These are phyloP conservation scores for Listronotus oregonensis DNA, from an alignment of 1,140 invertebrate species.

Conservation along the genomic window DNA sequence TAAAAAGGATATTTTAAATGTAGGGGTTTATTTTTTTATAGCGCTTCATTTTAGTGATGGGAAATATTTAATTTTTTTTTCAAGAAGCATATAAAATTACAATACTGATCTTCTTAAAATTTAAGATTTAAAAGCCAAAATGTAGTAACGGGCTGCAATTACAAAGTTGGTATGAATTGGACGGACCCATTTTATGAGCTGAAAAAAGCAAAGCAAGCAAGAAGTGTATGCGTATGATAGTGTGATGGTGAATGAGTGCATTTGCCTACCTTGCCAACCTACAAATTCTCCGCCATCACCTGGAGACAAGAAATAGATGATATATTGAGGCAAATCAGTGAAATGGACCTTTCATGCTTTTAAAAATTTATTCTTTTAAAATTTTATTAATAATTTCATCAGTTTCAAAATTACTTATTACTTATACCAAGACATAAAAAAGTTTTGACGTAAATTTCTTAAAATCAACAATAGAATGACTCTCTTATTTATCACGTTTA, in stretches of 20 bases:
- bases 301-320: conserved; percentile 63
- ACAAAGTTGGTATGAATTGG: neutral
- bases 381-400: conserved; percentile 24
- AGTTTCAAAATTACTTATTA: conserved; percentile 29
- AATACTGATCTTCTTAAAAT: too few relatives aligned
- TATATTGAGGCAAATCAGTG: conserved; percentile 56
- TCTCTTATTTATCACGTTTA: too few relatives aligned
- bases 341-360: conserved; percentile 54
- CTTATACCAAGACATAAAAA: too few relatives aligned
- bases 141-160: too few relatives aligned
- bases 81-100: too few relatives aligned
- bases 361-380: conserved; percentile 45
- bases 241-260: conserved; percentile 57
- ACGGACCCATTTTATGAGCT: conserved; percentile 20
- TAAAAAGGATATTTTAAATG: too few relatives aligned
- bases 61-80: too few relatives aligned
- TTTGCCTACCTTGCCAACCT: conserved; percentile 80
- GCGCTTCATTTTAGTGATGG: too few relatives aligned
- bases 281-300: conserved; percentile 83
- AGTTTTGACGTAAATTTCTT: too few relatives aligned
- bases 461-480: too few relatives aligned
- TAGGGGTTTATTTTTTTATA: too few relatives aligned
- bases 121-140: too few relatives aligned
- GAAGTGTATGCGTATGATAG: conserved; percentile 46
- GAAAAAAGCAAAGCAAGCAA: conserved; percentile 49